A percentile compares a stretch with the other conserved stretches of the same genome.
phyloP scores from a whole-genome alignment of 2,888 invertebrate species.

The Rugalucina vietnamica region DNA sequence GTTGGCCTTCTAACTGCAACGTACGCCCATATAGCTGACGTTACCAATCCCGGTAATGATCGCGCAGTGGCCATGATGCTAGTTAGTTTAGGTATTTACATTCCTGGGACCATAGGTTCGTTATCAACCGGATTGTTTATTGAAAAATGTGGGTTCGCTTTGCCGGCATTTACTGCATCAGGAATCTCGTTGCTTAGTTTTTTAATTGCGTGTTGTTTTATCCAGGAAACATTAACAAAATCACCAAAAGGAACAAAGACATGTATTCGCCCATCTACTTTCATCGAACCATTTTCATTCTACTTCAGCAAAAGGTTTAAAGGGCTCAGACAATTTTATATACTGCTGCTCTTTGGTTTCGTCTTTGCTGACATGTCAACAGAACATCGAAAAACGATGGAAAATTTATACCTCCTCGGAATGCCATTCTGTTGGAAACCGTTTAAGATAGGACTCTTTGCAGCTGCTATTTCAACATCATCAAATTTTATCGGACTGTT shows the following conservation, averaged over 20 bases:
- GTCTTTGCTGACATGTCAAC: slow-evolving; percentile 31
- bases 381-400: slow-evolving; percentile 35
- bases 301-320: slow-evolving; percentile 27
- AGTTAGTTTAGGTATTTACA: background rate
- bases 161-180: slow-evolving; percentile 25
- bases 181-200: slow-evolving; percentile 29
- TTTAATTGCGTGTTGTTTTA: background rate
- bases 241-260: background rate
- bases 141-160: slow-evolving; percentile 28
- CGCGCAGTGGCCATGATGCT: background rate
- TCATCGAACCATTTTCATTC: slow-evolving; percentile 28
- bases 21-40: background rate
- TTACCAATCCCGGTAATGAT: background rate
- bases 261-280: background rate
- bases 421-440: slow-evolving; percentile 49
- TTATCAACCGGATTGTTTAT: slow-evolving; percentile 30
- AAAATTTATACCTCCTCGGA: slow-evolving; percentile 37
- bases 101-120: background rate
- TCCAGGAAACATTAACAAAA: slow-evolving; percentile 30
- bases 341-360: slow-evolving; percentile 31
- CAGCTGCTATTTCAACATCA: slow-evolving; percentile 3
- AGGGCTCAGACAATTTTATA: slow-evolving; percentile 19
- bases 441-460: slow-evolving; percentile 37
- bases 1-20: background rate
- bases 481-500: slow-evolving; percentile 22